Evolutionary conservation across 2,113 vertebrate species (phyloP).

Genomic region (Platysteira castanea): DNA sequence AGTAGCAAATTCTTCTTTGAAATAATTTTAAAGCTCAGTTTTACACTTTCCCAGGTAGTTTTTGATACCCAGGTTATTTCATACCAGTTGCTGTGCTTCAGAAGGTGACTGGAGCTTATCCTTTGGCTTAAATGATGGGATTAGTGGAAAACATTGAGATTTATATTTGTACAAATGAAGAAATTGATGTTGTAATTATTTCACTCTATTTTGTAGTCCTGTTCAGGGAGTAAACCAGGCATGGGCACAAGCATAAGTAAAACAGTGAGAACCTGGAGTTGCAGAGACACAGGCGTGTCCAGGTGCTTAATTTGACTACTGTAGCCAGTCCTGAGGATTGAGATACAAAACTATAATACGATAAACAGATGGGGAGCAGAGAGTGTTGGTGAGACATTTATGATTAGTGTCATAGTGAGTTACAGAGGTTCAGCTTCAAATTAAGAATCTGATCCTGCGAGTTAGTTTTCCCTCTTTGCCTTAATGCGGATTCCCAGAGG

Average conservation of each 20-base stretch:
- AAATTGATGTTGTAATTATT: neutral
- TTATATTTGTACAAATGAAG: neutral
- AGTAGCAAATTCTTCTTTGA: neutral
- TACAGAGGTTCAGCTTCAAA: slow-evolving; percentile 47
- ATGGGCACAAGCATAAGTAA: neutral
- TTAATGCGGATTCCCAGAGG: neutral
- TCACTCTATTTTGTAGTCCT: neutral
- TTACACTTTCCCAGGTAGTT: neutral
- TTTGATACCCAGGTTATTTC: neutral
- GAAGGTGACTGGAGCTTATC: neutral
- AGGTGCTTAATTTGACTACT: neutral
- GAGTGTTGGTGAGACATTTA: slow-evolving; percentile 24
- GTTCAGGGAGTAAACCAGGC: neutral
- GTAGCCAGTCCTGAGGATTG: neutral
- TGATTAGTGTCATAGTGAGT: slow-evolving; percentile 56
- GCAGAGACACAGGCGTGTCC: neutral
- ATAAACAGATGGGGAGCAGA: slow-evolving; percentile 39
- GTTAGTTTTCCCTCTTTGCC: neutral
- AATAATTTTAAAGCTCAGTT: neutral
- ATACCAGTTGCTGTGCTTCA: neutral
- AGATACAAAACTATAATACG: slow-evolving; percentile 30
- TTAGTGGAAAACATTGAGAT: neutral
- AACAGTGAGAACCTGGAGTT: neutral
- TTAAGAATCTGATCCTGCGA: slow-evolving; percentile 6
- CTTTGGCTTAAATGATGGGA: neutral